Conservation (phyloP, 2,888 invertebrate genomes). For the Microctonus brassicae region DNA sequence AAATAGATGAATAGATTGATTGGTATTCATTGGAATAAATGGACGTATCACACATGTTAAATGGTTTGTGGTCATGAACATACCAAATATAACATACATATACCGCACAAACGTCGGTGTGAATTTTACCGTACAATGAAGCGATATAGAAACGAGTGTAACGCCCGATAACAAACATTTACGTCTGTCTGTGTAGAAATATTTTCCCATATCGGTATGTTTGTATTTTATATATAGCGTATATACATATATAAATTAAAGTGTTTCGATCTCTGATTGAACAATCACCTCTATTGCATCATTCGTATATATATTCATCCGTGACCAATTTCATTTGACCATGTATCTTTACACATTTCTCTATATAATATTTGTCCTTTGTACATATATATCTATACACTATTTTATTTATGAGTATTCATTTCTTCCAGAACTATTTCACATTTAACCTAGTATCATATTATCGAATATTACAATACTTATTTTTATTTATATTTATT, state of each 20-base stretch:
- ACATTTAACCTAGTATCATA: slow-evolving; percentile 28
- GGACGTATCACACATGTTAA: slow-evolving; percentile 6
- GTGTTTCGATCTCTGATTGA: background rate
- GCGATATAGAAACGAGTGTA: background rate
- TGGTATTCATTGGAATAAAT: background rate
- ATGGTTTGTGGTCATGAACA: slow-evolving; percentile 15
- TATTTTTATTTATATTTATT: background rate
- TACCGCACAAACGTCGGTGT: background rate
- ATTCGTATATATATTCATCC: slow-evolving; percentile 13
- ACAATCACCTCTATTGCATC: slow-evolving; percentile 1
- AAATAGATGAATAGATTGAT: background rate
- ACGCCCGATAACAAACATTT: slow-evolving; percentile 7
- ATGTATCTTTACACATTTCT: too few relatives aligned
- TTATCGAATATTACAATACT: background rate
- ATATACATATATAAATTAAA: background rate
- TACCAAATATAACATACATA: background rate
- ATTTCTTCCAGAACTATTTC: slow-evolving; percentile 13
- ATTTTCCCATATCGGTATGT: too few relatives aligned
- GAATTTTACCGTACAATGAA: background rate
- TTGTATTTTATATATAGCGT: too few relatives aligned
- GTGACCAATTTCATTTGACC: slow-evolving; percentile 22
- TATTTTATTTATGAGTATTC: background rate
- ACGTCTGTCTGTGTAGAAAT: too few relatives aligned
- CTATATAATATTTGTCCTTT: too few relatives aligned
- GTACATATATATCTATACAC: too few relatives aligned